Evolutionary conservation across 2,113 vertebrate genomes (phyloP).

Genomic region (Micronycteris hirsuta): DNA sequence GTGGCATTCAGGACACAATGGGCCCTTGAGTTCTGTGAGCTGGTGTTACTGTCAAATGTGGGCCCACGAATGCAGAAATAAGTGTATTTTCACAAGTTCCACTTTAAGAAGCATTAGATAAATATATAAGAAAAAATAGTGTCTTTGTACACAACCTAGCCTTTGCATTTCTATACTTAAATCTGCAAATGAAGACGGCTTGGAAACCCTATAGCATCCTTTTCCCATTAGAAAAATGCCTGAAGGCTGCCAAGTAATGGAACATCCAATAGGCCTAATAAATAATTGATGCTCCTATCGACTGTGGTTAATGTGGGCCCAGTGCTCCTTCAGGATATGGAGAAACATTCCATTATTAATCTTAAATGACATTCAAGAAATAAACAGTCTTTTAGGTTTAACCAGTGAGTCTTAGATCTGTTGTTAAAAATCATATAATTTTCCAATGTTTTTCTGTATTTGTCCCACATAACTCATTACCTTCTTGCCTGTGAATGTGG

Average conservation of each 20-base stretch:
- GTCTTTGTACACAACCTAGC: neutral
- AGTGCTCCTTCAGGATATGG: slow-evolving; percentile 41
- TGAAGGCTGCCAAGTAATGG: slow-evolving; percentile 40
- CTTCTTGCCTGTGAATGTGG: neutral
- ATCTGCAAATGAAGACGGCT: slow-evolving; percentile 25
- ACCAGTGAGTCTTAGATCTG: neutral
- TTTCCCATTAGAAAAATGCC: slow-evolving; percentile 49
- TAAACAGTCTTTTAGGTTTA: slow-evolving; percentile 35
- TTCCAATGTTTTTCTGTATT: neutral
- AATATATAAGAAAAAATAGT: neutral
- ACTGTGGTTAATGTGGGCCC: slow-evolving; percentile 49
- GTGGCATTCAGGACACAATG: slow-evolving; percentile 28
- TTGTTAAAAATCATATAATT: neutral
- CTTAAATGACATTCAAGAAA: slow-evolving; percentile 36
- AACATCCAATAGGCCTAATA: slow-evolving; percentile 49
- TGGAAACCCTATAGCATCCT: neutral
- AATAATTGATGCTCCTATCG: slow-evolving; percentile 70
- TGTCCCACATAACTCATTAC: neutral
- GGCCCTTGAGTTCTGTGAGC: slow-evolving; percentile 12
- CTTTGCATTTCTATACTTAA: slow-evolving; percentile 12
- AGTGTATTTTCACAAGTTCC: neutral
- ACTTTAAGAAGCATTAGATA: neutral
- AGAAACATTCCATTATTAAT: slow-evolving; percentile 64
- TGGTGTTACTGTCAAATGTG: neutral
- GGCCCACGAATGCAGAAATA: neutral